These are phyloP conservation scores for Timema podura DNA, from an alignment of 2,888 invertebrate species.

Conservation along the genomic window DNA sequence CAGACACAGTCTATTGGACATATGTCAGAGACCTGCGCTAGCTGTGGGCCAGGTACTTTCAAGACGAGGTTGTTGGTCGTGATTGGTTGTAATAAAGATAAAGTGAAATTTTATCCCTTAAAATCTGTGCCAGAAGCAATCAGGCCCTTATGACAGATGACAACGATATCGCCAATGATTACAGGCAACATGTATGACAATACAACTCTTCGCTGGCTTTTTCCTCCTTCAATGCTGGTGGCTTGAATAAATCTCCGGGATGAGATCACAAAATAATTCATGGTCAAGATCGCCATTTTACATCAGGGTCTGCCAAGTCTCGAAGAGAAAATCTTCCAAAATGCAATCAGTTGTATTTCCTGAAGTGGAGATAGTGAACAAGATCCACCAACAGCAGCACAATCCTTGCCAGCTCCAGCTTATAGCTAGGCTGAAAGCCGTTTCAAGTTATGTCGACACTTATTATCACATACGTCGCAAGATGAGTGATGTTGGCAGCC, in stretches of 20 bases:
- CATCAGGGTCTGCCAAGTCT: background rate
- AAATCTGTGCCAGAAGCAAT: background rate
- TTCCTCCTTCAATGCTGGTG: background rate
- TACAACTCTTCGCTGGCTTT: background rate
- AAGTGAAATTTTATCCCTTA: no score
- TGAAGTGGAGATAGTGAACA: background rate
- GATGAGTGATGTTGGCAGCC: background rate
- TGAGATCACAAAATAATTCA: background rate
- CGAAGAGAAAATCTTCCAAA: background rate
- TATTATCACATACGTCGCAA: background rate
- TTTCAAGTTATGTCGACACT: background rate
- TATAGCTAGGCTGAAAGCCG: background rate
- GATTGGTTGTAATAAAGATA: no score
- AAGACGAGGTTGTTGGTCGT: no score
- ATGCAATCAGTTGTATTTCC: conserved; percentile 3
- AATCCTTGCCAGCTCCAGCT: background rate
- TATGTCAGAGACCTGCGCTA: no score
- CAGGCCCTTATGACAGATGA: background rate
- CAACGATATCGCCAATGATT: background rate
- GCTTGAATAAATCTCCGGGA: background rate
- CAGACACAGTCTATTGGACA: no score
- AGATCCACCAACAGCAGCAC: background rate
- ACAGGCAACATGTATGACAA: background rate
- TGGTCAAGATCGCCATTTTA: background rate
- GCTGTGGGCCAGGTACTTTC: no score